These are phyloP conservation scores for Chaetodon auriga DNA, from an alignment of 2,113 vertebrate genomes.

Conservation along the genomic window DNA sequence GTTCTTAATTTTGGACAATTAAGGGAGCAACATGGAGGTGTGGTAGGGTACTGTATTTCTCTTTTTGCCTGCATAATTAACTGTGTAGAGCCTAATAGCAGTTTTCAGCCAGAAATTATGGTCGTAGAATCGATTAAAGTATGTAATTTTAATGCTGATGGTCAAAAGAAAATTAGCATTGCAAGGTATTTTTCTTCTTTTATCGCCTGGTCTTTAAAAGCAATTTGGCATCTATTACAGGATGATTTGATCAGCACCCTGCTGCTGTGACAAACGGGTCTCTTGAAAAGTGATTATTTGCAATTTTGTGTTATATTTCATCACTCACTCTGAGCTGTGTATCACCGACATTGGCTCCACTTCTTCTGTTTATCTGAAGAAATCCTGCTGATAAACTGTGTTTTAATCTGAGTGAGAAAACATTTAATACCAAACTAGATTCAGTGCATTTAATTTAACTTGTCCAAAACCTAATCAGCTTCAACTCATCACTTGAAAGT, in stretches of 20 bases:
- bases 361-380: slow-evolving; percentile 7
- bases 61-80: slow-evolving; percentile 20
- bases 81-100: background rate
- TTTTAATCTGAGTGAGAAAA: slow-evolving; percentile 8
- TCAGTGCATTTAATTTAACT: slow-evolving; percentile 36
- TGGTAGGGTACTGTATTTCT: background rate
- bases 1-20: background rate
- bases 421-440: slow-evolving; percentile 20
- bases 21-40: background rate
- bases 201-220: slow-evolving; percentile 32
- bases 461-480: slow-evolving; percentile 45
- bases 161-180: background rate
- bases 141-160: slow-evolving; percentile 17
- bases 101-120: slow-evolving; percentile 22
- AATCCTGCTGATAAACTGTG: background rate
- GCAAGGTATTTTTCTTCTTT: slow-evolving; percentile 2
- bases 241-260: slow-evolving; percentile 41
- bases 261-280: slow-evolving; percentile 49
- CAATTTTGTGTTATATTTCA: slow-evolving; percentile 38
- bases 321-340: slow-evolving; percentile 15
- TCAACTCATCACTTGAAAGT: slow-evolving; percentile 28
- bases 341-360: background rate
- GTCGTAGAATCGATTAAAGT: background rate
- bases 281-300: slow-evolving; percentile 39
- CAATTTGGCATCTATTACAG: slow-evolving; percentile 32